Evolutionary conservation across 2,113 vertebrate species (phyloP).

Genomic region (Turnix velox): DNA sequence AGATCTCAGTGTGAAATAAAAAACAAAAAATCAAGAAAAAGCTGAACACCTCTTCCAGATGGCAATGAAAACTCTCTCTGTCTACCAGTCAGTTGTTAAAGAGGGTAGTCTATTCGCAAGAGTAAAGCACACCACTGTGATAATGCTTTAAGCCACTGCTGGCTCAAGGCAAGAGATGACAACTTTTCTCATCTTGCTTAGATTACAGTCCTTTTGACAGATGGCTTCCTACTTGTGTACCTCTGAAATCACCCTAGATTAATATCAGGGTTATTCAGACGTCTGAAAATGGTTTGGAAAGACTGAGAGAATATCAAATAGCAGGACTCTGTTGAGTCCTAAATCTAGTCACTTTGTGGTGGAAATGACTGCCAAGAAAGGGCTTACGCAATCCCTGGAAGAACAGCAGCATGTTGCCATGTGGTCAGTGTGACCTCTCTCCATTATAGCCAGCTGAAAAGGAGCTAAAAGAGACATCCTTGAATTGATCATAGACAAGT

Average conservation of each 20-base stretch:
- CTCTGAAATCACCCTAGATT: neutral
- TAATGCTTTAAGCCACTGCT: neutral
- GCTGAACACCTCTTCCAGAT: neutral
- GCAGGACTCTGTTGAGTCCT: neutral
- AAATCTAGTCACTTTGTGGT: neutral
- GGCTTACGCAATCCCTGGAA: neutral
- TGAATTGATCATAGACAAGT: neutral
- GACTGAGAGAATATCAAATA: neutral
- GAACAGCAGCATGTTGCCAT: fast-evolving
- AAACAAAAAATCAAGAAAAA: neutral
- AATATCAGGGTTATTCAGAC: neutral
- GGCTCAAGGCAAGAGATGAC: neutral
- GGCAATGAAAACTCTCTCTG: neutral
- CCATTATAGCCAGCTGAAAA: neutral
- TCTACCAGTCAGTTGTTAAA: neutral
- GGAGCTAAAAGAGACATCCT: neutral
- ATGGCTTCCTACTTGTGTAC: neutral
- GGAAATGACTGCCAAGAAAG: neutral
- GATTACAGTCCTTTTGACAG: neutral
- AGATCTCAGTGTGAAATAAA: neutral
- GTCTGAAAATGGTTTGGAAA: neutral
- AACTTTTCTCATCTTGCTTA: neutral
- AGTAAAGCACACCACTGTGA: neutral
- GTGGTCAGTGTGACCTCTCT: neutral
- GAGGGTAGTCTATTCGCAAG: neutral